Evolutionary conservation across 1,140 invertebrate genomes (phyloP).

Genomic region (Zaprionus capensis): DNA sequence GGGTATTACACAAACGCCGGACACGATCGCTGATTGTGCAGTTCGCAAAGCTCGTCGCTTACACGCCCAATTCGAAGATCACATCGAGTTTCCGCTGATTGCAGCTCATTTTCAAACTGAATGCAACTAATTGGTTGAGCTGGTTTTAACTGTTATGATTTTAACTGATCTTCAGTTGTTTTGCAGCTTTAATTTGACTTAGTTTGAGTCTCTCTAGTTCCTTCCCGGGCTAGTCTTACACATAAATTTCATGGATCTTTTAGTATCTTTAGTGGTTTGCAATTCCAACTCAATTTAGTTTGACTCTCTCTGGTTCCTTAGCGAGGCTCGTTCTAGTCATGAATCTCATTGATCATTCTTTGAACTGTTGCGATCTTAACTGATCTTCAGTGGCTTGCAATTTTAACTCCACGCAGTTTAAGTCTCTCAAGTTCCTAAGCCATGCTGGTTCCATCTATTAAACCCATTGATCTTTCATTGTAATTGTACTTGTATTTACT

Average conservation of each 20-base stretch:
- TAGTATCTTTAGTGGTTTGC: not conserved
- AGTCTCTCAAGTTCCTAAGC: no score
- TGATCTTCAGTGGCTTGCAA: no score
- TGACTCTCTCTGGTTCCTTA: not conserved
- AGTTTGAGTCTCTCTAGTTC: not conserved
- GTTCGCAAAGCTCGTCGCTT: not conserved
- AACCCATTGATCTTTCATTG: not conserved
- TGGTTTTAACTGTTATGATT: not conserved
- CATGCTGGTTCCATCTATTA: not conserved
- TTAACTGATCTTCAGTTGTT: not conserved
- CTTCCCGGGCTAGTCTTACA: not conserved
- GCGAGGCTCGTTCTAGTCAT: no score
- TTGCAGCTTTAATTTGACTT: not conserved
- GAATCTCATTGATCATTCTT: no score
- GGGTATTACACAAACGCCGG: conserved; percentile 20
- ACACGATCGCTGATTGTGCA: conserved; percentile 2
- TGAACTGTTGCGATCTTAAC: no score
- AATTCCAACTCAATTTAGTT: not conserved
- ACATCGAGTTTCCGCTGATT: not conserved
- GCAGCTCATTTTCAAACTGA: not conserved
- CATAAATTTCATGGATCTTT: not conserved
- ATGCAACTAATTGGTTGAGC: not conserved
- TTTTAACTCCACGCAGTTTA: no score
- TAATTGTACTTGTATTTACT: not conserved
- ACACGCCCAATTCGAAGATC: not conserved